Evolutionary conservation across 2,797 vertebrate genomes (phyloP), one percentile per base, ranked within the genome.

Genomic region (Hippocampus kuda): DNA sequence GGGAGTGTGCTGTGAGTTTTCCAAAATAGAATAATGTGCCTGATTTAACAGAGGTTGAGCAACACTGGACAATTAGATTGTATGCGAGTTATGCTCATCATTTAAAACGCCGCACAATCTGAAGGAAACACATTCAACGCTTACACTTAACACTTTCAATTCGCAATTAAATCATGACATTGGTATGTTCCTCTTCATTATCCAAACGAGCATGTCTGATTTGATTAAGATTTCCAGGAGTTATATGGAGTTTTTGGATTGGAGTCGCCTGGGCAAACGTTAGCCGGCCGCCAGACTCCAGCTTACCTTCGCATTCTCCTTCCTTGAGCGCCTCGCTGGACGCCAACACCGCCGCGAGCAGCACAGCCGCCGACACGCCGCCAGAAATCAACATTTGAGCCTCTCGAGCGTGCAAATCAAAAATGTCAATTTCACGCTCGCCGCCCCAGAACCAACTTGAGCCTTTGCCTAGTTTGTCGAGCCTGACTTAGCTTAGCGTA

Each of bases 221-320:
- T 51, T 20, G 20, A 51, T n/a, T 53, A 9, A 5, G 34, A 18
- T 62, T 22, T 41, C 10, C 4, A 15, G 5, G 48, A 18, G 48
- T 20, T 51, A 18, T 63, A 24, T 44, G 38, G 53, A 24, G 5
- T 30, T 18, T 27, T 60, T 34, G 13, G 13, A 30, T 30, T 2
- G 57, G 30, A 42, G 20, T 42, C 15, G 13, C n/a, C 11, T 18
- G 22, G 2, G 72, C 68, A 75, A 78, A 16, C 22, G 53, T 24
- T 42, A 0, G 41, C 2, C 65, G 81, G 75, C 81, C 75, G 30
- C 78, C 18, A 2, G 48, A 5, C 44, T 1, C 68, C 38, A 27
- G 66, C 91, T 88, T 88, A 95, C 94, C 94, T 91, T 96, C 94
- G 83, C 95, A 96, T 1, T 96, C 94, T 66, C 93, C 94, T 4